These are phyloP conservation scores for Garrulus glandarius DNA, from an alignment of 2,797 vertebrate genomes.

Conservation along the genomic window DNA sequence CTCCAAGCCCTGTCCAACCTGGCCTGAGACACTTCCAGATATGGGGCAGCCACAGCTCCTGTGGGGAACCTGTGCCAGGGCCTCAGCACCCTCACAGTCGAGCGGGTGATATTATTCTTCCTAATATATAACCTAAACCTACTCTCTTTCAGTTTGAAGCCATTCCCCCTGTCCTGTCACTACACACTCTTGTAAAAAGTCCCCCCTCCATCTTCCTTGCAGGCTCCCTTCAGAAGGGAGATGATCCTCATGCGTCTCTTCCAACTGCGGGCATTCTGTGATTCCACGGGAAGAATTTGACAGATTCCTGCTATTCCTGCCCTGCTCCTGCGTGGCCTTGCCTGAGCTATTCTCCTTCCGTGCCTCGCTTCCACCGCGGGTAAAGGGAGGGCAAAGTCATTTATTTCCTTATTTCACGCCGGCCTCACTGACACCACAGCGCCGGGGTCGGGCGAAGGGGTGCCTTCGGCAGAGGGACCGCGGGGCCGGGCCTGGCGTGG, in stretches of 20 bases:
- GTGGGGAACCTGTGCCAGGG: background rate
- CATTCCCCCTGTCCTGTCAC: background rate
- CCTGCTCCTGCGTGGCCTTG: accelerated
- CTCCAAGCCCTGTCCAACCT: accelerated
- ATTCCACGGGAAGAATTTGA: background rate
- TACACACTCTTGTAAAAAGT: background rate
- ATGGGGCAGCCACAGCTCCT: background rate
- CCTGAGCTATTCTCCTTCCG: background rate
- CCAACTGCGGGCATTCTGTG: background rate
- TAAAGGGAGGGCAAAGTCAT: background rate
- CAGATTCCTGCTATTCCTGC: background rate
- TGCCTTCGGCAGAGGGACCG: accelerated
- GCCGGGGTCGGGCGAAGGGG: accelerated
- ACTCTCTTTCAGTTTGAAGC: background rate
- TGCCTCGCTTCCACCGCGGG: background rate
- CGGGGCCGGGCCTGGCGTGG: background rate
- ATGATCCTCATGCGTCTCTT: accelerated
- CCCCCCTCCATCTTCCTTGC: background rate
- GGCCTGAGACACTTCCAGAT: background rate
- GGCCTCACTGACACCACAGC: accelerated
- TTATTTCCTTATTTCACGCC: background rate
- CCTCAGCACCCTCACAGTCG: accelerated
- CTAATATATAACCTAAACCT: background rate
- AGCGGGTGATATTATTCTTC: background rate
- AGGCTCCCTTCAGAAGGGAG: background rate